phyloP scores from a whole-genome alignment of 2,888 invertebrate species.

The Parelbella ahira region DNA sequence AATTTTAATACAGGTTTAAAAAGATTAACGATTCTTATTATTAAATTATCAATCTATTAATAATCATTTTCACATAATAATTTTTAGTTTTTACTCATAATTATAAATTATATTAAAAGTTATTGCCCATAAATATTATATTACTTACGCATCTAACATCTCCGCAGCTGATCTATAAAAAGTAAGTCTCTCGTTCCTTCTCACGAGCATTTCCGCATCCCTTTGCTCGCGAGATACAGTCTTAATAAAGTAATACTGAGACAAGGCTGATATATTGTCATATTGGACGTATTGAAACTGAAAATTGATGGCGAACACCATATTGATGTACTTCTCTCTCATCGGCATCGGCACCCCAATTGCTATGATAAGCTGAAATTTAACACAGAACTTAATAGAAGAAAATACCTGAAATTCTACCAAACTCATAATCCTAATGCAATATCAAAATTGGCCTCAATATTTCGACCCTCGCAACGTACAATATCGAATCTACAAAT shows the following conservation, averaged over 20 bases:
- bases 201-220: conserved; percentile 45
- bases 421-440: too few species aligned
- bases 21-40: too few species aligned
- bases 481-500: too few species aligned
- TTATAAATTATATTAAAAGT: too few species aligned
- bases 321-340: conserved; percentile 50
- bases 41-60: too few species aligned
- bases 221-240: conserved; percentile 61
- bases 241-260: conserved; percentile 70
- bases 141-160: conserved; percentile 32
- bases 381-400: too few species aligned
- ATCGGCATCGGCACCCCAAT: conserved; percentile 79
- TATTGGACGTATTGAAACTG: conserved; percentile 61
- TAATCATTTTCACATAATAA: too few species aligned
- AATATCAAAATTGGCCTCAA: too few species aligned
- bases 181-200: conserved; percentile 56
- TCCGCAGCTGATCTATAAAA: conserved; percentile 60
- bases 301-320: conserved; percentile 80
- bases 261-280: conserved; percentile 56
- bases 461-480: too few species aligned
- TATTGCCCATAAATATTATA: neutral
- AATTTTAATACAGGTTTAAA: too few species aligned
- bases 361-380: conserved; percentile 81
- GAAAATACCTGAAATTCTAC: too few species aligned
- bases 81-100: too few species aligned